Evolutionary conservation across 2,797 vertebrate species (phyloP), one percentile per base, ranked within the genome.

Genomic region (Erethizon dorsatum): DNA sequence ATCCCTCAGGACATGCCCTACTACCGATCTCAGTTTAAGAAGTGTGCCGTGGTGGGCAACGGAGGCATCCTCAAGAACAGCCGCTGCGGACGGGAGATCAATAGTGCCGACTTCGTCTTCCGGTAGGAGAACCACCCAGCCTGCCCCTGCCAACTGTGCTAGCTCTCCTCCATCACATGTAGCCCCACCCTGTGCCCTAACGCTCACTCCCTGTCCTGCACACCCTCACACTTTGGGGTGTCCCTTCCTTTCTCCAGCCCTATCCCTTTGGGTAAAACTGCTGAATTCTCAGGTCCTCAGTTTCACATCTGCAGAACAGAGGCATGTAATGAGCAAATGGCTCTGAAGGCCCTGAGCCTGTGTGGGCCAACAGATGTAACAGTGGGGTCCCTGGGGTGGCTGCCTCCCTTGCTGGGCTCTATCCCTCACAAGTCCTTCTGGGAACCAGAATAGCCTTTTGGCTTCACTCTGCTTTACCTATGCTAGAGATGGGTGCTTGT

Each of bases 51-150:
- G 65, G 99, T 99, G 91, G 99, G 99, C 97, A 99, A 99, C 0
- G 99, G 99, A n/a, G 99, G 99, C 67, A 99, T 99, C 97, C 99
- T 99, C 96, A 99, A 99, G 98, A 99, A 99, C 99, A 99, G 99
- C 98, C 99, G 99, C 97, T 99, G 99, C 61, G 99, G 99, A 92
- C 99, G 99, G 96, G 99, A 99, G 97, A 99, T 99, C 15, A 99
- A 99, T 98, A 99, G 99, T 0, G 99, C 99, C 5, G 99, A 99
- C 98, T 99, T 99, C 28, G 99, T 99, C 90, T 99, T 99, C 97
- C 99, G 99, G 99, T 99, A 99, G 98, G 41, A 56, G 83, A 59
- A 6, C 11, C 3, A 1, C 18, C 47, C 4, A 52, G n/a, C 52
- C 87, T 45, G 59, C 20, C 63, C 65, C 56, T 63, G 84, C 67